phyloP scores from a whole-genome alignment of 2,888 invertebrate species.

The Melieria picta region DNA sequence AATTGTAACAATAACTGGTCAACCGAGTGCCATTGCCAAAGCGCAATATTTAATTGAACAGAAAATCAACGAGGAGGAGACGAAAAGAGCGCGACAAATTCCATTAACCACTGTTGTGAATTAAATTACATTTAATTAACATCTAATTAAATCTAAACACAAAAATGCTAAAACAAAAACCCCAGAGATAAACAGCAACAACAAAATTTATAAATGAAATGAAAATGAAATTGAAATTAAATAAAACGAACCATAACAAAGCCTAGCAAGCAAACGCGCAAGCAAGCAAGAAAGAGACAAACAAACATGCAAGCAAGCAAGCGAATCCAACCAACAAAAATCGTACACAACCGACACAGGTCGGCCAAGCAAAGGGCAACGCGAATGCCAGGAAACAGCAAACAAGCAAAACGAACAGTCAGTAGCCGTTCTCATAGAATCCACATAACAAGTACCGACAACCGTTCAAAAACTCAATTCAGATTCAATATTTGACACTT shows the following conservation, averaged over 20 bases:
- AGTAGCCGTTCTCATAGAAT: too few relatives aligned
- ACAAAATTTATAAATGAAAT: conserved; percentile 6
- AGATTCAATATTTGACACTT: too few relatives aligned
- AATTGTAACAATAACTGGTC: conserved; percentile 95
- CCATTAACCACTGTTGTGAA: conserved; percentile 71
- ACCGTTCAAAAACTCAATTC: too few relatives aligned
- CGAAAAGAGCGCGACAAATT: conserved; percentile 92
- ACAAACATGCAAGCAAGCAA: not conserved
- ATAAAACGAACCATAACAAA: not conserved
- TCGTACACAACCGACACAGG: too few relatives aligned
- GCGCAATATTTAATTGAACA: conserved; percentile 97
- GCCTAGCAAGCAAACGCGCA: not conserved
- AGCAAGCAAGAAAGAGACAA: not conserved
- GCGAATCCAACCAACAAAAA: too few relatives aligned
- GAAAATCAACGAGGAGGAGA: conserved; percentile 95
- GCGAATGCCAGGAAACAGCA: too few relatives aligned
- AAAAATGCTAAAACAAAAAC: not conserved
- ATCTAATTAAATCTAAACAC: conserved; percentile 10
- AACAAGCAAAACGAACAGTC: too few relatives aligned
- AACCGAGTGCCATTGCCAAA: conserved; percentile 85
- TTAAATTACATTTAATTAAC: conserved; percentile 46
- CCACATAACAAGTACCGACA: too few relatives aligned
- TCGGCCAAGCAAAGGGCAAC: too few relatives aligned
- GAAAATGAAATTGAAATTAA: conserved; percentile 12
- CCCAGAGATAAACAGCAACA: not conserved